Evolutionary conservation across 2,113 vertebrate genomes (phyloP).

Genomic region (Prietella phreatophila): DNA sequence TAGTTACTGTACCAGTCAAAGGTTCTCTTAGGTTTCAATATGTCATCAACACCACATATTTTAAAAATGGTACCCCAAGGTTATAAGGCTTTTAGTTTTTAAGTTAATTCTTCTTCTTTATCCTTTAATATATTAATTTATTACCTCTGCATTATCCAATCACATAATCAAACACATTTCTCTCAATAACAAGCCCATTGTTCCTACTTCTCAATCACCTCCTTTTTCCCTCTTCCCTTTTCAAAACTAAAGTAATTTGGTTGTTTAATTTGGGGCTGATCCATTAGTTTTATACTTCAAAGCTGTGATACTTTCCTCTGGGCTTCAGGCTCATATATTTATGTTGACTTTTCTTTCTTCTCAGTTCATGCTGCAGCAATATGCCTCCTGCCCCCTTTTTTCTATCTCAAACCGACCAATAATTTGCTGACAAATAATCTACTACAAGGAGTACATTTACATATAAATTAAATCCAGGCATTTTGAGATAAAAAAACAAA

Average conservation of each 20-base stretch:
- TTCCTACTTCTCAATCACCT: conserved; percentile 32
- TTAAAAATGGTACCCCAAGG: not conserved
- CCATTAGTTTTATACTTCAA: conserved; percentile 49
- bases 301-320: conserved; percentile 32
- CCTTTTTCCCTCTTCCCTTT: conserved; percentile 10
- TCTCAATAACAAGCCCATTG: conserved; percentile 40
- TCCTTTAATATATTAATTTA: conserved; percentile 19
- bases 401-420: conserved; percentile 62
- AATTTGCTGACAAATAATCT: conserved; percentile 67
- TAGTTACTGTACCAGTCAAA: not conserved
- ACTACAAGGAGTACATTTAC: conserved; percentile 63
- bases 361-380: conserved; percentile 1
- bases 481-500: conserved; percentile 41
- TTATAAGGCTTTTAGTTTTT: not conserved
- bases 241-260: conserved; percentile 19
- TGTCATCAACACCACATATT: not conserved
- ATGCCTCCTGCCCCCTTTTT: not conserved
- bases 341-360: conserved; percentile 23
- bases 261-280: conserved; percentile 41
- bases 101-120: conserved; percentile 15
- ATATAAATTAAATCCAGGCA: conserved; percentile 67
- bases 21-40: not conserved
- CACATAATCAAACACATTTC: conserved; percentile 37
- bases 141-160: conserved; percentile 20
- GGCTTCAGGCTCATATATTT: conserved; percentile 34